These are phyloP conservation scores for Anthrax anthrax DNA, from an alignment of 2,888 invertebrate genomes.

Conservation along the genomic window DNA sequence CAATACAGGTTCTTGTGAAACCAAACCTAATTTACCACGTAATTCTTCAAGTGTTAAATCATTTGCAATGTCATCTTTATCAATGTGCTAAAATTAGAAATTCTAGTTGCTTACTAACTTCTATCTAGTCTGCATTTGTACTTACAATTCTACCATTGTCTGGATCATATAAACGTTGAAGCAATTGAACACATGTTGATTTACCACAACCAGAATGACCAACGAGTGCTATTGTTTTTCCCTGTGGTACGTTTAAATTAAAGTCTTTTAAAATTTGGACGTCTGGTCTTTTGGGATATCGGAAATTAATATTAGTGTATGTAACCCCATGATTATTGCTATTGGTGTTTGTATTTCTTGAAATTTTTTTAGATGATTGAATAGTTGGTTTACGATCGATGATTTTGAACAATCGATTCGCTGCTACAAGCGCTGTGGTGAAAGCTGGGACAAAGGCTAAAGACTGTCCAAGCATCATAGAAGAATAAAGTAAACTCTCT, in stretches of 20 bases:
- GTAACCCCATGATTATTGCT: conserved; percentile 19
- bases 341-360: not conserved
- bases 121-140: no score
- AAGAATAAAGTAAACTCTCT: conserved; percentile 57
- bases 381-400: conserved; percentile 44
- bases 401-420: conserved; percentile 49
- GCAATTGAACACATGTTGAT: conserved; percentile 62
- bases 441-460: conserved; percentile 64
- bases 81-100: conserved; percentile 27
- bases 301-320: conserved; percentile 53
- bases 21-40: conserved; percentile 66
- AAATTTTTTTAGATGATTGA: conserved; percentile 28
- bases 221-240: conserved; percentile 58
- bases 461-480: conserved; percentile 63
- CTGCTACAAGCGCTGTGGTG: conserved; percentile 53
- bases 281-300: conserved; percentile 67
- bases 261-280: conserved; percentile 56
- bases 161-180: conserved; percentile 68
- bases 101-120: no score
- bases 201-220: conserved; percentile 68
- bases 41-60: conserved; percentile 44
- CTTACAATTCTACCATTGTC: conserved; percentile 46
- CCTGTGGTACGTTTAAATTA: conserved; percentile 47
- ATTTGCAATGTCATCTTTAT: conserved; percentile 40
- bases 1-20: conserved; percentile 81